Base-by-base conservation (phyloP, 2,888 invertebrate genomes). In the Drepanosiphum platanoidis region DNA sequence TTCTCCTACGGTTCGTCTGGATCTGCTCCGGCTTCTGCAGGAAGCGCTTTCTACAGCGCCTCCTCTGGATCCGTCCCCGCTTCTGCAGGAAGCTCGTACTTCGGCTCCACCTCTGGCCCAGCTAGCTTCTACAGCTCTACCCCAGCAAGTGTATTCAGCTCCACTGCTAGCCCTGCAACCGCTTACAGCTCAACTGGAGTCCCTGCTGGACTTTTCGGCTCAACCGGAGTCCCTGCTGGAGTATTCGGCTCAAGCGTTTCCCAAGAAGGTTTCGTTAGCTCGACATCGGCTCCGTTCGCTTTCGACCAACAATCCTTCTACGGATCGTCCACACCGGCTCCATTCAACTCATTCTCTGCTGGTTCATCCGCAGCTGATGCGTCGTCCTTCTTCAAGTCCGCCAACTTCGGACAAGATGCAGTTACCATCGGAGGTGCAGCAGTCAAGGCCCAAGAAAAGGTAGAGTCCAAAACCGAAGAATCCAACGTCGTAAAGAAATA, bases 391-490 rank as follows among this genome's bases (percentile, higher is more conserved):
- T 52, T 52, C 27, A 80, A 80, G 18, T 80, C 80, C 2, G 2
- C 52, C 9, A 52, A 22, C 27, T 5, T 3, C 27, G 46, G 83
- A 7, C 77, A 75, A 52, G 77, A 84, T 36, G 1, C 84, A 13
- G 77, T 84, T 13, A 0, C 64, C 30, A 84, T 84, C 52, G 84
- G 84, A 52, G 74, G 74, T 34, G 1, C 58, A 61, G 15, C 61
- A 5, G 0, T 4, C 58, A 75, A 74, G 18, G 36, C 2, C 22
- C 34, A 52, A 52, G 75, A 75, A 32, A 77, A 77, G 9, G 39
- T 84, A 9, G 84, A 84, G 36, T 58, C 75, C 15, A 77, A 68
- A 84, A 52, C 84, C 15, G 84, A 77, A 27, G 75, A 68, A 15
- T 66, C 36, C 0, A 66, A 36, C 32, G 58, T 36, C 22, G 52